Evolutionary conservation across 1,140 invertebrate genomes (phyloP).

Genomic region (Magallana ariakensis): DNA sequence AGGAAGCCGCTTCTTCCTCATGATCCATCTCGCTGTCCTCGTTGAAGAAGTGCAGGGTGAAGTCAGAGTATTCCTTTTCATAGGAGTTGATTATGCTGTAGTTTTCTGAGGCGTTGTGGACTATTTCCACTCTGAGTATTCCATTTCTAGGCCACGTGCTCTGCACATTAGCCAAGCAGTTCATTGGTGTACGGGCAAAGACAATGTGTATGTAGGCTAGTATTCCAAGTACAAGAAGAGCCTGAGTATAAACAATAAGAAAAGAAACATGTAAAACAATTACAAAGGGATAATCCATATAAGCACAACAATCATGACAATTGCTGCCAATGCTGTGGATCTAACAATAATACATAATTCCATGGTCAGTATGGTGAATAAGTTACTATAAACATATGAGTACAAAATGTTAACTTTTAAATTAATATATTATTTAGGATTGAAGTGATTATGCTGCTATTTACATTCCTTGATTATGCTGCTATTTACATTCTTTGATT

Average conservation of each 20-base stretch:
- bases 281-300: too few species aligned
- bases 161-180: slow-evolving; percentile 93
- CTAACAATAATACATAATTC: too few species aligned
- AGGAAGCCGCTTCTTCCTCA: not conserved
- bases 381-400: too few species aligned
- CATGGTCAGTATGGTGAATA: too few species aligned
- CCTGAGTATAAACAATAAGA: slow-evolving; percentile 81
- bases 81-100: slow-evolving; percentile 79
- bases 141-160: slow-evolving; percentile 96
- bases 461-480: too few species aligned
- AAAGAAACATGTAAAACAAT: too few species aligned
- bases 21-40: slow-evolving; percentile 46
- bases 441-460: too few species aligned
- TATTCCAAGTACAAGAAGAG: slow-evolving; percentile 92
- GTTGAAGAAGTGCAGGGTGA: slow-evolving; percentile 63
- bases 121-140: slow-evolving; percentile 96
- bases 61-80: slow-evolving; percentile 77
- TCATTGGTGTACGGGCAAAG: slow-evolving; percentile 94
- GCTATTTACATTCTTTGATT: too few species aligned
- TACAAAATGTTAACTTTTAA: too few species aligned
- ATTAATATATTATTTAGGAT: too few species aligned
- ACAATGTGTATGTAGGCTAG: slow-evolving; percentile 96
- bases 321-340: too few species aligned
- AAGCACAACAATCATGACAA: too few species aligned
- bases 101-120: slow-evolving; percentile 84